A percentile compares a stretch with the other conserved stretches of the same genome.
These are phyloP conservation scores for Bedellia somnulentella DNA, from an alignment of 2,888 invertebrate genomes.

Conservation along the genomic window DNA sequence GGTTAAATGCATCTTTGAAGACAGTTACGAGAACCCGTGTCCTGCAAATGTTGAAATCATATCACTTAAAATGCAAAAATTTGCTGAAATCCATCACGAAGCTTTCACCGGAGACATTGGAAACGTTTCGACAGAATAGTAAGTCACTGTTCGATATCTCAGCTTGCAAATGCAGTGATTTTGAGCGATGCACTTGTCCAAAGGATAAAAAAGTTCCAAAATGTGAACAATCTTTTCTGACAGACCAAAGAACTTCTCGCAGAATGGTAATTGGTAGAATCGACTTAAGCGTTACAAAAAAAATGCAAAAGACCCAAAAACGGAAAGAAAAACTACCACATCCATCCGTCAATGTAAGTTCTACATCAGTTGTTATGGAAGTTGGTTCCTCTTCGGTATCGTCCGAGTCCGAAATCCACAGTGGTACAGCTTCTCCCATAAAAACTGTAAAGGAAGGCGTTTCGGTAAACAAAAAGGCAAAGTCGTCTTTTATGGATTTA, in stretches of 20 bases:
- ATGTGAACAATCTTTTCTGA: conserved; percentile 7
- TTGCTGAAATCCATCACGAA: conserved; percentile 7
- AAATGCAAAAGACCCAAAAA: conserved; percentile 7
- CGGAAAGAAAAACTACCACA: conserved; percentile 4
- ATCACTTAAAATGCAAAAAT: conserved; percentile 10
- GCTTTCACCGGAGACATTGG: conserved; percentile 1
- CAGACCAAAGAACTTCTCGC: conserved; percentile 8
- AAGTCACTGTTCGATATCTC: conserved; percentile 9
- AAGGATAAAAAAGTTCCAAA: conserved; percentile 9
- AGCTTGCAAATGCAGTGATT: conserved; percentile 10
- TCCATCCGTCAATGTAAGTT: background rate
- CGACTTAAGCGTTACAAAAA: conserved; percentile 7
- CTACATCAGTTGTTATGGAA: background rate
- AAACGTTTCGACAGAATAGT: conserved; percentile 6
- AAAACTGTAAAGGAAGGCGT: conserved; percentile 1
- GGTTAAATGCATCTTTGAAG: conserved; percentile 9
- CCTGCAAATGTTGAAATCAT: conserved; percentile 9
- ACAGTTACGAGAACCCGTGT: conserved; percentile 7
- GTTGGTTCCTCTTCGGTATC: background rate
- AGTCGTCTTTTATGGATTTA: background rate
- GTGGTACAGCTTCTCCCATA: background rate
- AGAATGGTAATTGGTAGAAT: conserved; percentile 7
- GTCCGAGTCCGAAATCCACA: background rate
- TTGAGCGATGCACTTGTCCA: conserved; percentile 6
- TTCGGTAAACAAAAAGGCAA: background rate